phyloP scores from a whole-genome alignment of 2,113 vertebrate genomes.

The Nicator chloris region DNA sequence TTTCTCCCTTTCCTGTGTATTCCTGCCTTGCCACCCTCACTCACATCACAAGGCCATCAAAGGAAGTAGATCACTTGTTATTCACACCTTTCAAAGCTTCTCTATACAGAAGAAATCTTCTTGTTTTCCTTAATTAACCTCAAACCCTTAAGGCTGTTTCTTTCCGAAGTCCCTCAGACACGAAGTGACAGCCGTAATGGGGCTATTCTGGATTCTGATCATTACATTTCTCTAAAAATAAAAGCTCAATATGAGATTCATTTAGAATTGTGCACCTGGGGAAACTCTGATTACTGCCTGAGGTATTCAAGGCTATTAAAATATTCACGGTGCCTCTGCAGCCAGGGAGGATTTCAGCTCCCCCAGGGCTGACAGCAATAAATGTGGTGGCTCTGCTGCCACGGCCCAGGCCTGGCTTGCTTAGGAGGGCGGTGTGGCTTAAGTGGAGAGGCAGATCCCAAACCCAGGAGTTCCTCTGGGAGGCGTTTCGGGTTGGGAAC shows the following conservation, averaged over 20 bases:
- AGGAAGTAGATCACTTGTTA: neutral
- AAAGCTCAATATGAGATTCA: slow-evolving; percentile 26
- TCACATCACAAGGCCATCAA: neutral
- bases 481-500: neutral
- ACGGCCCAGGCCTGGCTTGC: neutral
- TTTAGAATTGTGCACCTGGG: slow-evolving; percentile 43
- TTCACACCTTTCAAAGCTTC: neutral
- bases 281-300: slow-evolving; percentile 28
- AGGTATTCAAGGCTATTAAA: neutral
- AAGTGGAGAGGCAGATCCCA: neutral
- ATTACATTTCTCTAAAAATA: slow-evolving; percentile 53
- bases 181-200: neutral
- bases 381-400: neutral
- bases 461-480: neutral
- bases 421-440: neutral
- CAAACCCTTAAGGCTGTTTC: neutral
- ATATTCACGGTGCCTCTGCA: neutral
- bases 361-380: neutral
- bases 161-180: neutral
- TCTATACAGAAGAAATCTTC: neutral
- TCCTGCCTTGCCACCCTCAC: neutral
- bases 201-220: slow-evolving; percentile 27
- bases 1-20: neutral
- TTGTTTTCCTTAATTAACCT: slow-evolving; percentile 23
- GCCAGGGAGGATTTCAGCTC: neutral